These are phyloP conservation scores for Pantherophis alleghaniensis DNA, from an alignment of 2,797 vertebrate genomes.

Conservation along the genomic window DNA sequence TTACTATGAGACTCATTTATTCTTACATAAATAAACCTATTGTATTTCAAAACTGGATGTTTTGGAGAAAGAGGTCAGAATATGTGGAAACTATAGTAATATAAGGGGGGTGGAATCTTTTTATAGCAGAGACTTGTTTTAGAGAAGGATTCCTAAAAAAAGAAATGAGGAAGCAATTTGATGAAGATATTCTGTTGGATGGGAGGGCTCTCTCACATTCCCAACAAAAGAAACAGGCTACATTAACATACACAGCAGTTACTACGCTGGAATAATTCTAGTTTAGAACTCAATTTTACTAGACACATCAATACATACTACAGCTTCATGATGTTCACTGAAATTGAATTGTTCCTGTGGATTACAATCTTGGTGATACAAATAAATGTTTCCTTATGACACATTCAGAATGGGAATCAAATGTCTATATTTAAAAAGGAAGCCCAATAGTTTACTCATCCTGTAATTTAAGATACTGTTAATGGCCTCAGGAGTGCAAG, in stretches of 20 bases:
- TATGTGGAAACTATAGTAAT: background rate
- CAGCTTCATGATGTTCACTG: background rate
- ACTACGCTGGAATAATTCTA: background rate
- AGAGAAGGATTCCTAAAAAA: background rate
- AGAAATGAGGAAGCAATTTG: background rate
- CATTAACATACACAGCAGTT: background rate
- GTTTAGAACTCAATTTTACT: background rate
- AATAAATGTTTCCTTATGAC: background rate
- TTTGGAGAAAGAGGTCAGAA: background rate
- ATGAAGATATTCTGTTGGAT: background rate
- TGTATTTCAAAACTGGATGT: background rate
- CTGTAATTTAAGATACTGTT: conserved; percentile 61
- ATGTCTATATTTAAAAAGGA: background rate
- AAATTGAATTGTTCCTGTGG: background rate
- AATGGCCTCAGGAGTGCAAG: conserved; percentile 67
- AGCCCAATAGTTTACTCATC: conserved; percentile 11
- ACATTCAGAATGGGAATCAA: background rate
- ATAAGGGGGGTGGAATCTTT: background rate
- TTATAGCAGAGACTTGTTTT: background rate
- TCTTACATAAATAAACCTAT: background rate
- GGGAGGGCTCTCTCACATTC: background rate
- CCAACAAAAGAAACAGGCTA: background rate
- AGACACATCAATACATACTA: background rate
- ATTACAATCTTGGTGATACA: background rate
- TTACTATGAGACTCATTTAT: background rate